phyloP scores from a whole-genome alignment of 2,888 invertebrate species.

The Apodemia zela region DNA sequence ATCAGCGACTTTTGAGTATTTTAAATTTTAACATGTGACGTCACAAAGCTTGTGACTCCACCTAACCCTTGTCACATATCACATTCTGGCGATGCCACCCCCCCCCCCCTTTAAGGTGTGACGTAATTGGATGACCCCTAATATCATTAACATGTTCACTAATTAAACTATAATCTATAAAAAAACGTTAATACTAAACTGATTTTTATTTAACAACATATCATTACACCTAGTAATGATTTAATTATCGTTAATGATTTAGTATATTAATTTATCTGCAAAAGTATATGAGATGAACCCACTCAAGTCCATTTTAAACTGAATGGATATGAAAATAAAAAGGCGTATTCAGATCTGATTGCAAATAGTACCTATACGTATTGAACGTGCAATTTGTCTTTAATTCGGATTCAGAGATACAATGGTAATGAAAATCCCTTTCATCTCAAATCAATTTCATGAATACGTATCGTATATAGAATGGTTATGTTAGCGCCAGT shows the following conservation, averaged over 20 bases:
- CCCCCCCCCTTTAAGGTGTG: too few relatives aligned
- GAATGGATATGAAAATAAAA: conserved; percentile 25
- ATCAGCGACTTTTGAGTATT: too few relatives aligned
- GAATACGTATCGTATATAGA: conserved; percentile 44
- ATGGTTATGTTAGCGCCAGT: conserved; percentile 45
- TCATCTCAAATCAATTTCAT: conserved; percentile 63
- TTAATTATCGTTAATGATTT: background rate
- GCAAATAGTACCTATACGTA: conserved; percentile 36
- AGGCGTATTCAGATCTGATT: conserved; percentile 35
- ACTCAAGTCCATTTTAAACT: conserved; percentile 14
- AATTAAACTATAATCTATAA: too few relatives aligned
- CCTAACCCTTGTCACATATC: too few relatives aligned
- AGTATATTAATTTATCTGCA: background rate
- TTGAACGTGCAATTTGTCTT: conserved; percentile 44
- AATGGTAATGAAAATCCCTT: conserved; percentile 45
- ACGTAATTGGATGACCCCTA: too few relatives aligned
- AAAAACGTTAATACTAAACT: too few relatives aligned
- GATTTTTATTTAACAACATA: too few relatives aligned
- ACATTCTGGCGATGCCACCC: too few relatives aligned
- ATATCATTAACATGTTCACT: too few relatives aligned
- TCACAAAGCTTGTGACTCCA: too few relatives aligned
- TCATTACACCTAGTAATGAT: background rate
- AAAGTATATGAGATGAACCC: conserved; percentile 29
- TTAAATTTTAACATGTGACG: too few relatives aligned
- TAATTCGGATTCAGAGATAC: conserved; percentile 41